Evolutionary conservation across 2,113 vertebrate genomes (phyloP).

Genomic region (Mus musculus): DNA sequence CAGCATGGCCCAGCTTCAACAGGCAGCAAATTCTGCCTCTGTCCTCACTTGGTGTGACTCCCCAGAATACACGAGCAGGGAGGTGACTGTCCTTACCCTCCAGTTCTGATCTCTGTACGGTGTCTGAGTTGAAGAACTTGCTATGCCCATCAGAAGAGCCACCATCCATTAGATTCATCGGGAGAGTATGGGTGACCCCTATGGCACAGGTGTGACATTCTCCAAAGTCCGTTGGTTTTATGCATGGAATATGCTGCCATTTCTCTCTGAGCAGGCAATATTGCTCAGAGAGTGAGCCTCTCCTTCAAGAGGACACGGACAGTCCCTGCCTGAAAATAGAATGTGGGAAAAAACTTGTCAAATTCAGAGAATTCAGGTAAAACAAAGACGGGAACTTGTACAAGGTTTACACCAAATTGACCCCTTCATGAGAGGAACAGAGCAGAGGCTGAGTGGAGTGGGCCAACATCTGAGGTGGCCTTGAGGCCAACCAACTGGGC

Average conservation of each 20-base stretch:
- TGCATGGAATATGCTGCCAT: not conserved
- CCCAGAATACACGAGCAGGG: too few species aligned
- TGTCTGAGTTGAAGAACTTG: not conserved
- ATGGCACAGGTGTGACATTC: accelerated
- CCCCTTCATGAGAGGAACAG: not conserved
- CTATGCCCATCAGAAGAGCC: not conserved
- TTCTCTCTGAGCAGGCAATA: not conserved
- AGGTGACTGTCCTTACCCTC: too few species aligned
- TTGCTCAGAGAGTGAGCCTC: not conserved
- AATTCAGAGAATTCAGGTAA: not conserved
- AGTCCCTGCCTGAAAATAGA: not conserved
- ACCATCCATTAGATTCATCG: not conserved
- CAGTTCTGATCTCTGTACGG: accelerated
- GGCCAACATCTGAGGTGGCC: not conserved
- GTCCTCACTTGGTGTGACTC: not conserved
- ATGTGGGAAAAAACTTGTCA: not conserved
- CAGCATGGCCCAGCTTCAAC: too few species aligned
- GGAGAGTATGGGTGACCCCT: too few species aligned
- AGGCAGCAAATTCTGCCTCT: not conserved
- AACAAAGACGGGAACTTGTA: not conserved
- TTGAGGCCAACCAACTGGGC: not conserved
- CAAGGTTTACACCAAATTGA: not conserved
- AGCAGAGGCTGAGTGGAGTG: not conserved
- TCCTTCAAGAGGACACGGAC: not conserved
- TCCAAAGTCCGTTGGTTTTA: not conserved